Base-by-base conservation (phyloP, 92 coral and sea anemone species). In the Paragorgia papillata region DNA sequence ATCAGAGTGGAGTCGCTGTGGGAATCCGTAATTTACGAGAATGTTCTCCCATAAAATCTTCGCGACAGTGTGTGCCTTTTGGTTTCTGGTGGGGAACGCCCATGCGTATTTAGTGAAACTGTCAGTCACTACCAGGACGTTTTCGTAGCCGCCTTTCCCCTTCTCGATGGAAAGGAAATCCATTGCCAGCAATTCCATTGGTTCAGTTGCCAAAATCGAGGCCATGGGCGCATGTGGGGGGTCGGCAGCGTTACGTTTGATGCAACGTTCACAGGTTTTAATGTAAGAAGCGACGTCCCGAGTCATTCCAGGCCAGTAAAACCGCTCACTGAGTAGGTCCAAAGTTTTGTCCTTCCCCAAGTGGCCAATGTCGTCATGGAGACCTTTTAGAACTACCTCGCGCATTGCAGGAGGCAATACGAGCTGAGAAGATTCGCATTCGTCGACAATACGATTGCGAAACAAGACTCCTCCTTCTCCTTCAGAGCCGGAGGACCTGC, bases 221-320 rank as follows among this genome's bases (percentile, higher is more conserved):
- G 62, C 57, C 81, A 81, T 73, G 29, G 80, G 85, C 41, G 85
- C 85, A 62, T 55, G 79, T 3, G 84, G 80, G 24, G 89, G 86
- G 66, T 86, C 83, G 12, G 83, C 83, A 58, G 90, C 58, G 73
- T 82, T 86, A 33, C 83, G 85, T 60, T 41, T 59, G 49, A 86
- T 68, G 34, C 90, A 86, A 56, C 87, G 54, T 21, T 57, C 81
- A 31, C 86, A 34, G 66, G 57, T 51, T 61, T 62, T 19, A 86
- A 64, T 39, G 35, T 48, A 63, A 43, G 80, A 73, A 84, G 80
- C 27, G 79, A n/a, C n/a, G n/a, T n/a, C n/a, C n/a, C n/a, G n/a
- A n/a, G n/a, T n/a, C n/a, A n/a, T n/a, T n/a, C n/a, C n/a, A n/a
- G n/a, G 71, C 31, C 57, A 37, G 43, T 37, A 37, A 12, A 37